Conservation (phyloP, 1,140 invertebrate genomes). For the Hormaphis cornu region DNA sequence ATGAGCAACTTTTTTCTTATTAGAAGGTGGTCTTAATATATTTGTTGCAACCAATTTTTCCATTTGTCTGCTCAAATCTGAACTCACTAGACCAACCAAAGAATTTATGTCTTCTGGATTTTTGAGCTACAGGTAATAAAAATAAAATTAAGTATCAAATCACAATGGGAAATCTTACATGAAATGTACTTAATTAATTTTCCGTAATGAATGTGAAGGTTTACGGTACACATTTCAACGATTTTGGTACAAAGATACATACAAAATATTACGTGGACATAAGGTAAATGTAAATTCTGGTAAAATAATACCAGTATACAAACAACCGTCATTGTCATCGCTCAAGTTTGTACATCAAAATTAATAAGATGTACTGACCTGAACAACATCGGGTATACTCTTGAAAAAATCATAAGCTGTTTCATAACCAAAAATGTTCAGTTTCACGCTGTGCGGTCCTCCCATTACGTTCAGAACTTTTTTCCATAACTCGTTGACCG, state of each 20-base stretch:
- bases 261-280: too few relatives aligned
- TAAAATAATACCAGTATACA: too few relatives aligned
- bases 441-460: neutral
- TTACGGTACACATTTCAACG: too few relatives aligned
- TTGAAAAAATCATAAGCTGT: neutral
- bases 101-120: conserved; percentile 1
- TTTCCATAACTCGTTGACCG: conserved; percentile 2
- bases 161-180: too few relatives aligned
- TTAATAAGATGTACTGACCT: neutral
- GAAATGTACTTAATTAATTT: too few relatives aligned
- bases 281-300: too few relatives aligned
- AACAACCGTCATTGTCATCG: too few relatives aligned
- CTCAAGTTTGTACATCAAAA: neutral
- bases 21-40: neutral
- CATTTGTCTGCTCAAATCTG: conserved; percentile 2
- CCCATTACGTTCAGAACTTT: neutral
- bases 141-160: neutral
- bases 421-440: neutral
- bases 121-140: neutral
- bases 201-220: too few relatives aligned
- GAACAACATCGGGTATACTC: neutral
- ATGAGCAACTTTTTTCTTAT: neutral
- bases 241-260: too few relatives aligned
- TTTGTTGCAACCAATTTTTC: neutral
- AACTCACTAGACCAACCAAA: conserved; percentile 3